Evolutionary conservation across 2,888 invertebrate species (phyloP), one percentile per base, ranked within the genome.

Genomic region (Drosophila monieri): DNA sequence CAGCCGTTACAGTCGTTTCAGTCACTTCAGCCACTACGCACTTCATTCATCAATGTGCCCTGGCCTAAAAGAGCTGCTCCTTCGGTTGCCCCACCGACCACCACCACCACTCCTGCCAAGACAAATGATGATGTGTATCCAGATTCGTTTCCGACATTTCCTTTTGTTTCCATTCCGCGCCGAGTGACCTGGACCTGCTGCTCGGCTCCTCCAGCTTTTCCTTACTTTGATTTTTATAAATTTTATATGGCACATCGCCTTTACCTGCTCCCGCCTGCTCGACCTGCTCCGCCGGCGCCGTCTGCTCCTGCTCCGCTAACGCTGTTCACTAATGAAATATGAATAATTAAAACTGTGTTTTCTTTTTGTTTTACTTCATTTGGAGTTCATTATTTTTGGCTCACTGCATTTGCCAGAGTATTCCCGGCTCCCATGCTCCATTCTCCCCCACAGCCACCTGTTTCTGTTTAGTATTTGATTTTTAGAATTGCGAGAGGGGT

Each of bases 161-260:
- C 60, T 44, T 65, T 68, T 66, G 67, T 71, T 70, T 56, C 48
- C 48, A 64, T 47, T 47, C 44, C 41, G 44, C 43, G 30, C 57
- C 18, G 10, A 21, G 43, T 54, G 44, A 51, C 46, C 71, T 56
- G 73, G 35, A 35, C 59, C 64, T 48, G 47, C 21, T 44, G 25
- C 27, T 18, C 32, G 21, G 12, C 56, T 49, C 27, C 53, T 60
- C n/a, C 51, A 15, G 43, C 43, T 21, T 21, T 21, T 21, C 43
- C 54, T 81, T 80, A 75, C 85, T 84, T 84, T 83, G 81, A 81
- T 81, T 81, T 81, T 81, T 84, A 81, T 81, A 81, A 80, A 81
- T 81, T 81, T 81, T 81, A 77, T 80, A 81, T 81, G 76, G 60
- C 71, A 56, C 73, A 74, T 68, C 72, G 74, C 80, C 76, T 74